Percentiles rank a stretch among this genome's conserved stretches.
Conservation (phyloP, 2,797 vertebrate species). For the Megalops cyprinoides region DNA sequence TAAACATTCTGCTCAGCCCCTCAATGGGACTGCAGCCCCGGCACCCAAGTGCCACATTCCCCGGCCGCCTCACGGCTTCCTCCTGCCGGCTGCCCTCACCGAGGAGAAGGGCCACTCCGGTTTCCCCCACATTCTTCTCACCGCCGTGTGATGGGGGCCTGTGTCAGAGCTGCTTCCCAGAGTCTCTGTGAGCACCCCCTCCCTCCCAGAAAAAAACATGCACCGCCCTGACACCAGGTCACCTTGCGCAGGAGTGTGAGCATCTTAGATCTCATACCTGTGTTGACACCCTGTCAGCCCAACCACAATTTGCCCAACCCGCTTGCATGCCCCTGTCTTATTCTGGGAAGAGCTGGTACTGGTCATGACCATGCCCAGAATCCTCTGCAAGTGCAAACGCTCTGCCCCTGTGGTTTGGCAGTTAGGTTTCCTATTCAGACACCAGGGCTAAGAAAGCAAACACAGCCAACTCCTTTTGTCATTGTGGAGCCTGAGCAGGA, state of each 20-base stretch:
- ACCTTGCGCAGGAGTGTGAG: conserved; percentile 81
- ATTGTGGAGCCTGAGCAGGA: neutral
- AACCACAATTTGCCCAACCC: conserved; percentile 32
- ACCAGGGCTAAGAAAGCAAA: neutral
- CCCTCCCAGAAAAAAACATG: conserved; percentile 48
- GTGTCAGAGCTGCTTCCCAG: conserved; percentile 78
- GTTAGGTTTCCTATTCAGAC: neutral
- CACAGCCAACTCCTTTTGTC: neutral
- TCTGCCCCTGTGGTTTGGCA: neutral
- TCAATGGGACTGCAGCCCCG: conserved; percentile 76
- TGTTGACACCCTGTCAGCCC: conserved; percentile 61
- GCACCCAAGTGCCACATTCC: conserved; percentile 87
- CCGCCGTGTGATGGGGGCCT: conserved; percentile 78
- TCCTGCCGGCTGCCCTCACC: conserved; percentile 64
- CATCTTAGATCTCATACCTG: conserved; percentile 74
- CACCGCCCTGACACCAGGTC: conserved; percentile 68
- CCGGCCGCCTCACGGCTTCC: conserved; percentile 78
- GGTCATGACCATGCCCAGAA: conserved; percentile 15
- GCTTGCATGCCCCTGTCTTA: neutral
- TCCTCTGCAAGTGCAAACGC: conserved; percentile 28
- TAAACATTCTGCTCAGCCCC: conserved; percentile 82
- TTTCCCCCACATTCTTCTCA: conserved; percentile 81
- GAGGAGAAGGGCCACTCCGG: conserved; percentile 18
- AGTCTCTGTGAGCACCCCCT: conserved; percentile 75
- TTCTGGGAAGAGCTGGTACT: conserved; percentile 30